These are phyloP conservation scores for Speoplatyrhinus poulsoni DNA, from an alignment of 2,113 vertebrate species.

Conservation along the genomic window DNA sequence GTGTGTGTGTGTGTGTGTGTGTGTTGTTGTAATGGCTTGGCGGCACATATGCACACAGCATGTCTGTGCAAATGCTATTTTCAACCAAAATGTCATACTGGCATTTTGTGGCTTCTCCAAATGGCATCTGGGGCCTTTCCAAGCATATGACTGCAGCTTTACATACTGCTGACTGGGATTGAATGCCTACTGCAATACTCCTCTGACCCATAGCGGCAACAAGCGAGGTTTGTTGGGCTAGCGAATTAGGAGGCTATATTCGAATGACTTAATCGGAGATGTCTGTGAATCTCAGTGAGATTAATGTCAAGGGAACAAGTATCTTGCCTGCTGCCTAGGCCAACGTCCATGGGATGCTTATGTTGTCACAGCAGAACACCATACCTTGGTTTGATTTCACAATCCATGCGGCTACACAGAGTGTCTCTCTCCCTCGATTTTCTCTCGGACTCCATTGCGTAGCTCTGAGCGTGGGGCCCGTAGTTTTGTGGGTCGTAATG, in stretches of 20 bases:
- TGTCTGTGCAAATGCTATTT: constrained; percentile 11
- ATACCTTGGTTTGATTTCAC: neutral
- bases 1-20: neutral
- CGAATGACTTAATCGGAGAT: constrained; percentile 8
- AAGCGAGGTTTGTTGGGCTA: constrained; percentile 3
- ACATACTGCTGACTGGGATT: constrained; percentile 15
- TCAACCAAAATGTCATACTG: constrained; percentile 37
- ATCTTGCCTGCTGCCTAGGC: neutral
- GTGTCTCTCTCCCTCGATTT: neutral
- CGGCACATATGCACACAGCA: constrained; percentile 10
- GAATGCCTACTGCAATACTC: constrained; percentile 14
- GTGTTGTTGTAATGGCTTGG: neutral
- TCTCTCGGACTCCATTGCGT: constrained; percentile 16
- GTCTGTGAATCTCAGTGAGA: constrained; percentile 15
- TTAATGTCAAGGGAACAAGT: neutral
- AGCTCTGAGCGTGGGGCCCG: constrained; percentile 17
- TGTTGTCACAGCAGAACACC: neutral
- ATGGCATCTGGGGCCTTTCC: constrained; percentile 29
- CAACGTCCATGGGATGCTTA: constrained; percentile 8
- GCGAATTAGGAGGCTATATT: constrained; percentile 22
- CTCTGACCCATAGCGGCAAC: constrained; percentile 29
- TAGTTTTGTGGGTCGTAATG: constrained; percentile 55
- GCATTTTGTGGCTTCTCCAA: constrained; percentile 8
- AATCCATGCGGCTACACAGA: constrained; percentile 18
- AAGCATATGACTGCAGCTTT: constrained; percentile 27